Base-by-base conservation (phyloP, 2,888 invertebrate species). In the Lochmaea crataegi region DNA sequence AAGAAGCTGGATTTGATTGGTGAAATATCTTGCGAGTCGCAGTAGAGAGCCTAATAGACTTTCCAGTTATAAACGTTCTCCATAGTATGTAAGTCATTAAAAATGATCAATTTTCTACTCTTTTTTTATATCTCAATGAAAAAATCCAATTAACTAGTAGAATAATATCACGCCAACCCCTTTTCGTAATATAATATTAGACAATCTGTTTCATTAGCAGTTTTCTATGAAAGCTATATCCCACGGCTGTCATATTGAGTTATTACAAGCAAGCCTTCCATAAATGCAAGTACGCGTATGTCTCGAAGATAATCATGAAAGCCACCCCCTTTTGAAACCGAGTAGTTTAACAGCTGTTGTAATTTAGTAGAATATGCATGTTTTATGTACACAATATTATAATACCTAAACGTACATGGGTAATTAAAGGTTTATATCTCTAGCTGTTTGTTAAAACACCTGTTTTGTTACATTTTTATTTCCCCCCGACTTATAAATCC, bases 341-440 rank as follows among this genome's bases (percentile, higher is more conserved):
- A 65, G 65, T 42, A 42, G 69, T 65, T 65, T 61, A 71, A 68
- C 77, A 77, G 77, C 75, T 77, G 75, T 72, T 75, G 65, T 57
- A 69, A 60, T 68, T 68, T 51, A 41, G 63, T 32, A 48, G 51
- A 58, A 32, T 32, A 38, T 58, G 38, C 61, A 42, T 61, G 61
- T 61, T 42, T 61, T 61, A 42, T 61, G 18, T 61, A 61, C 16
- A 61, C 61, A 61, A 61, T 41, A 42, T 42, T 32, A 32, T 32
- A 32, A 32, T 32, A 32, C 26, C 26, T 32, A 18, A 16, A 53
- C 16, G 51, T 53, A 61, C 42, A 61, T 61, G 61, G 73, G 78
- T 80, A 80, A 81, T 80, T 79, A 79, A n/a, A 79, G 79, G 79
- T 79, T 78, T 76, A 75, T 72, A 71, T 76, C 75, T 75, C 48